Conservation (phyloP, 1,140 invertebrate genomes). For the Bicyclus anynana region DNA sequence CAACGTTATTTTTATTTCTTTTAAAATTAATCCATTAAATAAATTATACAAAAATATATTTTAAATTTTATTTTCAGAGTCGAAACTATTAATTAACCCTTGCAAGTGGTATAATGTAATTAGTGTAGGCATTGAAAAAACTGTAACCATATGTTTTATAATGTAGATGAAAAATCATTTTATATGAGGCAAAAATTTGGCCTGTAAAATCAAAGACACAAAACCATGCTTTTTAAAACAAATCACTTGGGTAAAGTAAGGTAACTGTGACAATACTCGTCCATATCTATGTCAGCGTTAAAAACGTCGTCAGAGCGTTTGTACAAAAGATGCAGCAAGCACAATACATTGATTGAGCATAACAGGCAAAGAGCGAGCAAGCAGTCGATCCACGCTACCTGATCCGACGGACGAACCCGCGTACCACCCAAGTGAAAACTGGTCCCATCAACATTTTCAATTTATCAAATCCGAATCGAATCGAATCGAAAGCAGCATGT, state of each 20-base stretch:
- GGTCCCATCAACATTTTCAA: constrained; percentile 39
- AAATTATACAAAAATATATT: too few relatives aligned
- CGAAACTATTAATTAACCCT: too few relatives aligned
- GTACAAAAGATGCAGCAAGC: constrained; percentile 74
- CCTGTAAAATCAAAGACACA: neutral
- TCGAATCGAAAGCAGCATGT: constrained; percentile 70
- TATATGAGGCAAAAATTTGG: neutral
- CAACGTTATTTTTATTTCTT: too few relatives aligned
- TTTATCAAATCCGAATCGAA: constrained; percentile 55
- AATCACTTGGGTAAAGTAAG: constrained; percentile 23
- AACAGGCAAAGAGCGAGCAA: constrained; percentile 75
- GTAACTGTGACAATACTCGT: constrained; percentile 48
- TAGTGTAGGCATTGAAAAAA: too few relatives aligned
- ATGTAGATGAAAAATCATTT: too few relatives aligned
- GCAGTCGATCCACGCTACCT: constrained; percentile 77
- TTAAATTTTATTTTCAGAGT: too few relatives aligned
- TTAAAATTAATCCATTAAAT: too few relatives aligned
- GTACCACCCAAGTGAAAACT: constrained; percentile 75
- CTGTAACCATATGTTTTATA: too few relatives aligned
- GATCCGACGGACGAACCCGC: constrained; percentile 68
- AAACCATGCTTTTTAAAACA: constrained; percentile 2
- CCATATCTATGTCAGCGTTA: constrained; percentile 44
- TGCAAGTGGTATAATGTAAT: too few relatives aligned
- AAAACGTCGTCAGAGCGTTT: constrained; percentile 34
- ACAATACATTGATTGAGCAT: constrained; percentile 74